phyloP scores from a whole-genome alignment of 2,888 invertebrate genomes.

The Cerastis leucographa region DNA sequence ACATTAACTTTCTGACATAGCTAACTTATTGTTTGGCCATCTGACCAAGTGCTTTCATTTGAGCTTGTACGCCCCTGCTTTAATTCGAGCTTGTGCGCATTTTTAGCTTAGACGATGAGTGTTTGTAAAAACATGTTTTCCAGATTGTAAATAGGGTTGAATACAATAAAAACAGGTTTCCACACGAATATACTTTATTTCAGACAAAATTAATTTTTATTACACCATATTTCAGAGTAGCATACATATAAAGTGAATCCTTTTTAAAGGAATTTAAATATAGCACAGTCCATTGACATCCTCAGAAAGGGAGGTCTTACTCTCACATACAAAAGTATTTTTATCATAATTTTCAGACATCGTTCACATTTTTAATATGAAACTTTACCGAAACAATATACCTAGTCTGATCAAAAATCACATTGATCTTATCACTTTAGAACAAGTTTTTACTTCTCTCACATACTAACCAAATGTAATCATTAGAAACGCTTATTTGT shows the following conservation, averaged over 20 bases:
- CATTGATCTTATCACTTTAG: neutral
- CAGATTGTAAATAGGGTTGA: neutral
- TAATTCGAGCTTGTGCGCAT: too few species aligned
- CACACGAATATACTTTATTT: constrained; percentile 45
- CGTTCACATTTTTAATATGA: constrained; percentile 43
- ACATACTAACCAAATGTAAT: neutral
- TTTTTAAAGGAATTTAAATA: constrained; percentile 34
- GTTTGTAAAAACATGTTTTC: neutral
- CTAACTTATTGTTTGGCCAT: too few species aligned
- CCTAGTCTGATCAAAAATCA: constrained; percentile 14
- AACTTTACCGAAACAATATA: constrained; percentile 15
- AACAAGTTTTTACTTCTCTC: constrained; percentile 1
- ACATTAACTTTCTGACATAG: too few species aligned
- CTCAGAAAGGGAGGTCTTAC: constrained; percentile 45
- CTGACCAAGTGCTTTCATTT: too few species aligned
- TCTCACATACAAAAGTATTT: constrained; percentile 44
- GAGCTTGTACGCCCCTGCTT: too few species aligned
- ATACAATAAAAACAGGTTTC: constrained; percentile 12
- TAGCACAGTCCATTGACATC: constrained; percentile 46
- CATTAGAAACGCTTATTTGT: neutral
- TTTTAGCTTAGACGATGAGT: too few species aligned
- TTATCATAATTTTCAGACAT: constrained; percentile 19
- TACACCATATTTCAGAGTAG: constrained; percentile 35
- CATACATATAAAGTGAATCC: constrained; percentile 28
- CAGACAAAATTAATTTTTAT: constrained; percentile 31